Conservation (phyloP, 2,113 vertebrate genomes). For the Sinosuthora webbiana region DNA sequence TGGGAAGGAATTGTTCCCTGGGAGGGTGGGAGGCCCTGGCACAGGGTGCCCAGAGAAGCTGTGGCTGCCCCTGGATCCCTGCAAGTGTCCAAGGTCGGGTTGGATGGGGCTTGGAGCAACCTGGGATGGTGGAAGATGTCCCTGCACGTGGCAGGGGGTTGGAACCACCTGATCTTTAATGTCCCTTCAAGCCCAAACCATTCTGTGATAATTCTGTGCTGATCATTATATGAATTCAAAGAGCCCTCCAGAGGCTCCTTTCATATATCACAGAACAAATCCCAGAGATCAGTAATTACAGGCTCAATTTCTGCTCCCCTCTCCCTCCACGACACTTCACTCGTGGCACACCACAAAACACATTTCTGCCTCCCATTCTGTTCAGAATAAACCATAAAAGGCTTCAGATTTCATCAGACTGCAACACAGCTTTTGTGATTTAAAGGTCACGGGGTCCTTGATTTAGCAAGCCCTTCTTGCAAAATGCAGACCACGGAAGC, state of each 20-base stretch:
- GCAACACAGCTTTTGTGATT: neutral
- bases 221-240: neutral
- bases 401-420: neutral
- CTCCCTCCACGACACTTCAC: neutral
- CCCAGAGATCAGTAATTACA: neutral
- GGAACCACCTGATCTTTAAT: neutral
- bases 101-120: accelerated
- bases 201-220: neutral
- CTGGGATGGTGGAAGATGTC: neutral
- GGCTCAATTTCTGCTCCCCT: neutral
- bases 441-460: neutral
- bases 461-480: neutral
- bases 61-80: neutral
- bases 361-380: neutral
- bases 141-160: neutral
- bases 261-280: neutral
- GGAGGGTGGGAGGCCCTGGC: accelerated
- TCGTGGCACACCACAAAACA: neutral
- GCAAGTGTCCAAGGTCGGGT: accelerated
- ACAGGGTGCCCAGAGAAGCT: neutral
- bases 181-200: neutral
- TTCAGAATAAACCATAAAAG: neutral
- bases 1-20: neutral
- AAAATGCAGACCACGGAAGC: neutral
- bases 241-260: neutral